phyloP scores from a whole-genome alignment of 1,140 invertebrate genomes.

The Thaumetopoea pityocampa region DNA sequence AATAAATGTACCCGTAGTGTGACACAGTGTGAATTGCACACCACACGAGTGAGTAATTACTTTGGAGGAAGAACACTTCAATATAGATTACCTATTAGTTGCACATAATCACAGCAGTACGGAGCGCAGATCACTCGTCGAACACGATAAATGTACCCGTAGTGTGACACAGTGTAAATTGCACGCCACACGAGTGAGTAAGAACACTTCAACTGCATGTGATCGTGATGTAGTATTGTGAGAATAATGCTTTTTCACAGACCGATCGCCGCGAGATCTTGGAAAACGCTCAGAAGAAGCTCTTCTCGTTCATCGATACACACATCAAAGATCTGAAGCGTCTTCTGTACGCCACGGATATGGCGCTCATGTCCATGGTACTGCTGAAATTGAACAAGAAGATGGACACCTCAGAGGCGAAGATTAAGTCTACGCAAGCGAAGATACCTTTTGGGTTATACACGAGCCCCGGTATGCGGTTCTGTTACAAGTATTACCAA shows the following conservation, averaged over 20 bases:
- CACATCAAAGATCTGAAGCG: slow-evolving; percentile 66
- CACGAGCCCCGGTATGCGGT: slow-evolving; percentile 51
- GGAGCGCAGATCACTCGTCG: too few relatives aligned
- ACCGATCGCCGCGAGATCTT: slow-evolving; percentile 51
- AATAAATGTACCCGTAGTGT: too few relatives aligned
- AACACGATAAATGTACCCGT: too few relatives aligned
- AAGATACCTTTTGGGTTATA: slow-evolving; percentile 66
- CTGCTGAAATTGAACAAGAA: slow-evolving; percentile 62
- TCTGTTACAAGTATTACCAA: background rate
- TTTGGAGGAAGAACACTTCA: too few relatives aligned
- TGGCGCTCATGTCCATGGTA: slow-evolving; percentile 66
- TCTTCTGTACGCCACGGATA: slow-evolving; percentile 54
- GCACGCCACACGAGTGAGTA: background rate
- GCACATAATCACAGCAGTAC: too few relatives aligned
- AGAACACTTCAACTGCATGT: background rate
- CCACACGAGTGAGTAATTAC: background rate
- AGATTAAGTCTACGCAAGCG: slow-evolving; percentile 59
- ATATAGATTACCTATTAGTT: too few relatives aligned
- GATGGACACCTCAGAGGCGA: slow-evolving; percentile 62
- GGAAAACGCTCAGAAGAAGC: slow-evolving; percentile 37
- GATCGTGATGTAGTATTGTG: background rate
- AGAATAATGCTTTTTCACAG: slow-evolving; percentile 18
- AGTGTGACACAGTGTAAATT: slow-evolving; percentile 1
- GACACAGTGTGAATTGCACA: background rate
- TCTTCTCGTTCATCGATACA: slow-evolving; percentile 47